These are phyloP conservation scores for Mugil cephalus DNA, from an alignment of 2,113 vertebrate species.

Conservation along the genomic window DNA sequence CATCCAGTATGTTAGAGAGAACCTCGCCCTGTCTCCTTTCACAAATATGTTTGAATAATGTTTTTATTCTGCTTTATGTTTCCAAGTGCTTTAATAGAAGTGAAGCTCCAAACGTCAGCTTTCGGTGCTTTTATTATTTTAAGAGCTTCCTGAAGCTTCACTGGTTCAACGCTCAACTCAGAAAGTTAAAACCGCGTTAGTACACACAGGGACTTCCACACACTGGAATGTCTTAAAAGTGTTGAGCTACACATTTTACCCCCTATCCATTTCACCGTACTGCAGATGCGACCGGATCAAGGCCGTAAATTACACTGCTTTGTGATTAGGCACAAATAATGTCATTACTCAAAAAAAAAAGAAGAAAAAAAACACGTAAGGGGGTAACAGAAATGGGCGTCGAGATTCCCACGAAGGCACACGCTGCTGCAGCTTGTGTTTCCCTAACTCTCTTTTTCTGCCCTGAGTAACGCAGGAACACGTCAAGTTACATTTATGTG, in stretches of 20 bases:
- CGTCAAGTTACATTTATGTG: background rate
- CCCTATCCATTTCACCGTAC: constrained; percentile 10
- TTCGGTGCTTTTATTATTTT: background rate
- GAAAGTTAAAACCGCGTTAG: constrained; percentile 7
- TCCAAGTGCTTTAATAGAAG: constrained; percentile 13
- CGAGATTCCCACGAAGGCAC: constrained; percentile 52
- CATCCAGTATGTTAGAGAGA: constrained; percentile 14
- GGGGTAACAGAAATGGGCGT: constrained; percentile 20
- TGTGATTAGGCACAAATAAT: constrained; percentile 45
- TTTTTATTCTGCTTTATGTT: constrained; percentile 17
- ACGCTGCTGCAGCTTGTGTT: constrained; percentile 17
- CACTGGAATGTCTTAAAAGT: constrained; percentile 69
- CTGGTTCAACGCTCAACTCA: constrained; percentile 2
- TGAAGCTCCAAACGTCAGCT: background rate
- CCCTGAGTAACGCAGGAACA: constrained; percentile 1
- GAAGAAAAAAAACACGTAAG: constrained; percentile 5
- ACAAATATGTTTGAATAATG: background rate
- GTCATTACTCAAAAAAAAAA: background rate
- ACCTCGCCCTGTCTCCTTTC: constrained; percentile 7
- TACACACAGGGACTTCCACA: constrained; percentile 33
- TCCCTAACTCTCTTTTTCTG: constrained; percentile 6
- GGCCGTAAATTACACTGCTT: constrained; percentile 16
- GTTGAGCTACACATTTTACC: constrained; percentile 28
- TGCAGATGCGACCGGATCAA: constrained; percentile 13
- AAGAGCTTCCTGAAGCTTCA: constrained; percentile 14